Percentiles rank a stretch among this genome's conserved stretches.
These are phyloP conservation scores for Sturnira hondurensis DNA, from an alignment of 2,113 vertebrate genomes.

Conservation along the genomic window DNA sequence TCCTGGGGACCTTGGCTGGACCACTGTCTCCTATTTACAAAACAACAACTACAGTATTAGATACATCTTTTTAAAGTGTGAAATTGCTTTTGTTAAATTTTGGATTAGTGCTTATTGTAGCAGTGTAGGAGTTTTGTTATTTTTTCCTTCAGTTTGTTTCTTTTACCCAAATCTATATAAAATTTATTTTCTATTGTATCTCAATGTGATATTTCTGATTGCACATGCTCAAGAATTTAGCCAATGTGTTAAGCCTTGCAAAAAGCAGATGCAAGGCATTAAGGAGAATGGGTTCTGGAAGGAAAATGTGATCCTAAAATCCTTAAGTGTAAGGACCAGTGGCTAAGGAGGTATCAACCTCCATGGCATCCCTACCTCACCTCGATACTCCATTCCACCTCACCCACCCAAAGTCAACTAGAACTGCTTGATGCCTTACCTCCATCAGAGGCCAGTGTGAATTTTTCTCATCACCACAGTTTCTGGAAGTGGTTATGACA, in stretches of 20 bases:
- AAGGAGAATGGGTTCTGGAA: background rate
- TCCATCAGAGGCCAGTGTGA: background rate
- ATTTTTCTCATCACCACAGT: background rate
- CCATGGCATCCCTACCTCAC: background rate
- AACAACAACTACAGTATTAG: background rate
- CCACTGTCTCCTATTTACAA: background rate
- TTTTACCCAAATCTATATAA: background rate
- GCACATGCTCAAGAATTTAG: background rate
- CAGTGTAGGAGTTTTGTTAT: background rate
- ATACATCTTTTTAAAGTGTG: background rate
- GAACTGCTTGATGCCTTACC: background rate
- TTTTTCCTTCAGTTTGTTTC: slow-evolving; percentile 6
- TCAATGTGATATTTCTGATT: background rate
- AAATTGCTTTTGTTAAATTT: background rate
- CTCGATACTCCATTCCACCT: background rate
- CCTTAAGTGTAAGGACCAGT: background rate
- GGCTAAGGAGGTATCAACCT: background rate
- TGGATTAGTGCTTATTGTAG: background rate
- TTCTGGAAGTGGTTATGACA: background rate
- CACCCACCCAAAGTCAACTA: background rate
- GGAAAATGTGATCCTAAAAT: background rate
- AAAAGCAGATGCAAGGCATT: background rate
- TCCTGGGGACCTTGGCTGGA: background rate
- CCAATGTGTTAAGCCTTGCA: background rate
- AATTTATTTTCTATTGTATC: background rate